Percentiles rank a stretch among this genome's conserved stretches.
phyloP scores from a whole-genome alignment of 1,140 invertebrate species.

The Drosophila sp. region DNA sequence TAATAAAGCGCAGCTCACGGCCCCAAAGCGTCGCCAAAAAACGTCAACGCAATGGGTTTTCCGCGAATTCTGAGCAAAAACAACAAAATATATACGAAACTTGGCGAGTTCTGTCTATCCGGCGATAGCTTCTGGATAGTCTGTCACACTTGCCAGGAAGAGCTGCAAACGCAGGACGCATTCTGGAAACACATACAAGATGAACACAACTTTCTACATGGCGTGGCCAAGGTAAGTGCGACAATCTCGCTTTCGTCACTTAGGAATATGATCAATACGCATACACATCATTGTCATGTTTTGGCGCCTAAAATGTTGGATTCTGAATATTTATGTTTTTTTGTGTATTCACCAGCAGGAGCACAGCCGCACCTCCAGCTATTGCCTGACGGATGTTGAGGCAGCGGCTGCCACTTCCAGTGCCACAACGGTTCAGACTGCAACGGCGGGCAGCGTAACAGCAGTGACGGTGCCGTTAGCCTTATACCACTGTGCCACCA shows the following conservation, averaged over 20 bases:
- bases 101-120: conserved; percentile 78
- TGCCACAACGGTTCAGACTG: conserved; percentile 24
- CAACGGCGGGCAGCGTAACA: conserved; percentile 45
- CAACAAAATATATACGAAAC: conserved; percentile 81
- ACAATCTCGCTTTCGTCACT: neutral
- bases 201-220: conserved; percentile 81
- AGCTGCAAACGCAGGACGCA: conserved; percentile 79
- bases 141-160: conserved; percentile 81
- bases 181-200: conserved; percentile 84
- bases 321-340: neutral
- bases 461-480: conserved; percentile 63
- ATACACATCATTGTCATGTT: conserved; percentile 16
- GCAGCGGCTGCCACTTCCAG: conserved; percentile 45
- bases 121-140: conserved; percentile 82
- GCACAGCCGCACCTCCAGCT: conserved; percentile 67
- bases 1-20: conserved; percentile 50
- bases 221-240: conserved; percentile 62
- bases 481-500: conserved; percentile 65
- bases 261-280: neutral
- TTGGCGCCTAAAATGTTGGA: conserved; percentile 48
- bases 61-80: conserved; percentile 84
- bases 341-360: conserved; percentile 48
- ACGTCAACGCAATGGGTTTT: conserved; percentile 76
- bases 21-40: conserved; percentile 37
- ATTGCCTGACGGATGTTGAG: conserved; percentile 72